Evolutionary conservation across 2,113 vertebrate genomes (phyloP).

Genomic region (Monopterus albus): DNA sequence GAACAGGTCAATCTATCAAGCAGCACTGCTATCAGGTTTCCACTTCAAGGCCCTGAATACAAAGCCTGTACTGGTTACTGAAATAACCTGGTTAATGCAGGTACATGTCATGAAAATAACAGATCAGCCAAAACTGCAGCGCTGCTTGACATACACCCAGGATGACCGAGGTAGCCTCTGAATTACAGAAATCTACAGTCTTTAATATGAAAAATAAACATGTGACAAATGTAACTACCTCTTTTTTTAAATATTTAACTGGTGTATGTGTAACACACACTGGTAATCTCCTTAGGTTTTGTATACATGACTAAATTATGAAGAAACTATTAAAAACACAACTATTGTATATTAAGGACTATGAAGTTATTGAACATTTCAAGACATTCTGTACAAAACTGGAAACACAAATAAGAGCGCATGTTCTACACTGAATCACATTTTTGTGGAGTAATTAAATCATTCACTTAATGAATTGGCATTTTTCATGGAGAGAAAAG

Average conservation of each 20-base stretch:
- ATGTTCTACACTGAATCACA: no score
- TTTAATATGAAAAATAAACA: conserved; percentile 6
- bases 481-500: no score
- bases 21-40: conserved; percentile 42
- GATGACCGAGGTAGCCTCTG: conserved; percentile 43
- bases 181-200: not conserved
- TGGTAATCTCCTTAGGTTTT: no score
- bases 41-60: conserved; percentile 17
- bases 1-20: conserved; percentile 46
- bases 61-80: conserved; percentile 1
- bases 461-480: no score
- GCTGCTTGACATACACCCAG: conserved; percentile 51
- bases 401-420: not conserved
- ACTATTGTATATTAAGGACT: not conserved
- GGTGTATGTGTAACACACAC: not conserved
- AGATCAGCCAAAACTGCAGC: conserved; percentile 19
- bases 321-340: not conserved
- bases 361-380: not conserved
- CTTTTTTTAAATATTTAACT: not conserved
- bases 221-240: not conserved
- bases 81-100: conserved; percentile 1
- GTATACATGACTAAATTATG: not conserved
- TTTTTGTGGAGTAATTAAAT: no score
- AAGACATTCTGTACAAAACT: not conserved
- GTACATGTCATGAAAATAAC: not conserved